Evolutionary conservation across 2,888 invertebrate genomes (phyloP).

Genomic region (Caenorhabditis sp.): DNA sequence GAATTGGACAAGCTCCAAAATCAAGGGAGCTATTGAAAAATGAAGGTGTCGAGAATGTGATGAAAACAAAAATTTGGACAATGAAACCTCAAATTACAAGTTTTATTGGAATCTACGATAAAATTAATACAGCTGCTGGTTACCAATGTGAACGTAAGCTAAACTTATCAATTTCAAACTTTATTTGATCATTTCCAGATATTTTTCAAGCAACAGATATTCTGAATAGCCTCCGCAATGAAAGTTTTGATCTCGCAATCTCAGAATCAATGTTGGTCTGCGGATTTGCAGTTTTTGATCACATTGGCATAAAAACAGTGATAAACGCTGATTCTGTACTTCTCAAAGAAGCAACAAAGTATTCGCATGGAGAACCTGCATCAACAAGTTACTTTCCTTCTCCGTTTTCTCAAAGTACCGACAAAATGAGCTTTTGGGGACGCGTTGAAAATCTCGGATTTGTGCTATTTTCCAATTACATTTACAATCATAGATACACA

Average conservation of each 20-base stretch:
- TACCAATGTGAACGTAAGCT: conserved; percentile 20
- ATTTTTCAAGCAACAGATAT: too few relatives aligned
- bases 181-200: too few relatives aligned
- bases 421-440: conserved; percentile 33
- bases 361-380: conserved; percentile 45
- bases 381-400: conserved; percentile 37
- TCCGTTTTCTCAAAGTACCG: conserved; percentile 20
- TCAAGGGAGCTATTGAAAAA: too few relatives aligned
- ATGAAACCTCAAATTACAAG: conserved; percentile 11
- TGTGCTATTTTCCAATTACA: too few relatives aligned
- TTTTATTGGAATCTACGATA: conserved; percentile 35
- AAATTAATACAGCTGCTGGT: conserved; percentile 19
- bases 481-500: too few relatives aligned
- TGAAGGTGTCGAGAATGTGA: conserved; percentile 30
- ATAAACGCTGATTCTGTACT: conserved; percentile 46
- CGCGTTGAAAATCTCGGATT: conserved; percentile 40
- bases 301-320: conserved; percentile 33
- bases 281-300: conserved; percentile 50
- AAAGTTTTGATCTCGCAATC: conserved; percentile 57
- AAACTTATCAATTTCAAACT: background rate
- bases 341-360: conserved; percentile 23
- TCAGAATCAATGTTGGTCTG: conserved; percentile 37
- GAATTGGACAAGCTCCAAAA: conserved; percentile 42
- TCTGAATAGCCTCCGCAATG: too few relatives aligned
- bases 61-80: conserved; percentile 36